A percentile compares a stretch with the other conserved stretches of the same genome.
Conservation (phyloP, 2,113 vertebrate genomes). For the Rhabdornis inornatus region DNA sequence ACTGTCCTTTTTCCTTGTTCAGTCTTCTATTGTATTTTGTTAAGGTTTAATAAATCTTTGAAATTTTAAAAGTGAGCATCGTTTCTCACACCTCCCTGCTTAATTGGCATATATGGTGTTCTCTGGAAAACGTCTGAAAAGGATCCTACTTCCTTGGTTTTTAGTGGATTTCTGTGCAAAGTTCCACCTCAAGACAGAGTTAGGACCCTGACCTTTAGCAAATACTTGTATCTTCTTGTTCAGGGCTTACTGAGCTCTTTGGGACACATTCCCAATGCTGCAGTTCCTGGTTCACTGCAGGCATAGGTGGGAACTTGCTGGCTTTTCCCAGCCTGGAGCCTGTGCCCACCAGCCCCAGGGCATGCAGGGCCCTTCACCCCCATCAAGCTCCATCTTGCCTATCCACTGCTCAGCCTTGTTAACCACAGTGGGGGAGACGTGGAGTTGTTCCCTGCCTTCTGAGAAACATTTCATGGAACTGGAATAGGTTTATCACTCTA, state of each 20-base stretch:
- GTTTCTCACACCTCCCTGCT: background rate
- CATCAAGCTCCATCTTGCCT: constrained; percentile 17
- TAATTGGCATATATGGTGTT: background rate
- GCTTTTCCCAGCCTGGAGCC: background rate
- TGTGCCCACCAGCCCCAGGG: background rate
- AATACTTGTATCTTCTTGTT: background rate
- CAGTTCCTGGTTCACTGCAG: background rate
- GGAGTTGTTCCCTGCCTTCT: background rate
- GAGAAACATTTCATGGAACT: background rate
- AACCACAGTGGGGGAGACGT: background rate
- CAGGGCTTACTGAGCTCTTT: background rate
- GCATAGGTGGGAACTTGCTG: background rate
- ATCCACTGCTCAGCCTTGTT: background rate
- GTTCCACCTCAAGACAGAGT: background rate
- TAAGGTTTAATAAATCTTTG: too few species aligned
- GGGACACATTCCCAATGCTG: background rate
- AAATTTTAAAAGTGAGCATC: too few species aligned
- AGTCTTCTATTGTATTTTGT: too few species aligned
- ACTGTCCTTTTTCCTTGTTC: too few species aligned
- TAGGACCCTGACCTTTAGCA: background rate
- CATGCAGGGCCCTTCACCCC: background rate
- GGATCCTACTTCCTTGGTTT: background rate
- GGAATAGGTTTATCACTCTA: background rate
- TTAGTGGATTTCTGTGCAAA: background rate
- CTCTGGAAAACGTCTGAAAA: background rate